Evolutionary conservation across 2,113 vertebrate species (phyloP).

Genomic region (Mormyrus iriodes): DNA sequence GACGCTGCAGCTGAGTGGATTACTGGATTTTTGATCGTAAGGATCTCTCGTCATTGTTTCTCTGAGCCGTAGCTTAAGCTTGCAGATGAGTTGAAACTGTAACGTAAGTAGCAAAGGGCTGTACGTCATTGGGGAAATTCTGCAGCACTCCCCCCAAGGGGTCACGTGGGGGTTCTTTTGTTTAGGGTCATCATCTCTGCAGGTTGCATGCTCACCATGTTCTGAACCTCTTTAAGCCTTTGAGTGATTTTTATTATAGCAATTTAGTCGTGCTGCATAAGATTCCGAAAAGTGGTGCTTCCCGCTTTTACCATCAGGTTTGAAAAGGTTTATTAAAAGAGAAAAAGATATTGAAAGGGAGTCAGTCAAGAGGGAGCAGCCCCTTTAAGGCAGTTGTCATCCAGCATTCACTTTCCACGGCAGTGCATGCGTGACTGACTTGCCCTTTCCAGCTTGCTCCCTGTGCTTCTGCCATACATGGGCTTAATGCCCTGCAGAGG

Average conservation of each 20-base stretch:
- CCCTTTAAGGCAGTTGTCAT: not conserved
- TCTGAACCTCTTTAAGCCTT: not conserved
- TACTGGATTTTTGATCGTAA: not conserved
- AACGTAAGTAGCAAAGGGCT: not conserved
- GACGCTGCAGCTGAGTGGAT: not conserved
- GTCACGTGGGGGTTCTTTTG: not conserved
- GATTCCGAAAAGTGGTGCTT: not conserved
- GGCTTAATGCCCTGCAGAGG: not conserved
- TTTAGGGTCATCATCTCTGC: not conserved
- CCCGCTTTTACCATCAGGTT: not conserved
- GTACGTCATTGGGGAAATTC: not conserved
- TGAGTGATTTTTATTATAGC: conserved; percentile 1
- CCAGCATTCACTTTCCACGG: not conserved
- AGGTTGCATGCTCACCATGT: not conserved
- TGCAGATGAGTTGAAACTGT: not conserved
- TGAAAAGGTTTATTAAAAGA: not conserved
- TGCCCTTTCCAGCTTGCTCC: not conserved
- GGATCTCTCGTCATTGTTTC: not conserved
- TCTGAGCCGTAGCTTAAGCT: not conserved
- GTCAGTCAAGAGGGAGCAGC: not conserved
- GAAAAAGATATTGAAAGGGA: not conserved
- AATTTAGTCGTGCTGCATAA: not conserved
- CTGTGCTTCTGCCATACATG: not conserved
- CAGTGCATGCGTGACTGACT: not conserved
- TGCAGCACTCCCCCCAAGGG: not conserved